Conservation (phyloP, 1,140 invertebrate genomes). For the Gonatopus flavifemur region DNA sequence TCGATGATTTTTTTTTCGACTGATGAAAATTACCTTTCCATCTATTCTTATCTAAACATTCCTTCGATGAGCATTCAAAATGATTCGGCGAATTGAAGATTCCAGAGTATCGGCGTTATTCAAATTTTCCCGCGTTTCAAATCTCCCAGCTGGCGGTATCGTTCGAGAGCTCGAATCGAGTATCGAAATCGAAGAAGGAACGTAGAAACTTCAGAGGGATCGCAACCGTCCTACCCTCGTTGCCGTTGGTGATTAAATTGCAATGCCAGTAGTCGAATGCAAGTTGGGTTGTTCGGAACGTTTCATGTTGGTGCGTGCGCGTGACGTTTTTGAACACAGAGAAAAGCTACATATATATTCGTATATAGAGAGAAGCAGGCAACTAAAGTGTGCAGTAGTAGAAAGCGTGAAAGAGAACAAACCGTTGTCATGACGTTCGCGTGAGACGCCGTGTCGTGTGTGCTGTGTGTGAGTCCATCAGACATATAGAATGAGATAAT, state of each 20-base stretch:
- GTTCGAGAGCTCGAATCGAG: too few relatives aligned
- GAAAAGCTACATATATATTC: slow-evolving; percentile 9
- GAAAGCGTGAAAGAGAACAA: slow-evolving; percentile 11
- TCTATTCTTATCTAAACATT: too few relatives aligned
- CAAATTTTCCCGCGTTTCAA: too few relatives aligned
- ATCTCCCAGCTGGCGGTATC: too few relatives aligned
- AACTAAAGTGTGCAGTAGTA: slow-evolving; percentile 13
- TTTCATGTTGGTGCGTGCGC: slow-evolving; percentile 32
- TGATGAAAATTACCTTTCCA: background rate
- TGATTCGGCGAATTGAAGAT: too few relatives aligned
- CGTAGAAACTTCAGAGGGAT: slow-evolving; percentile 24
- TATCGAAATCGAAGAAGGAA: too few relatives aligned
- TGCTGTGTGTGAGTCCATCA: slow-evolving; percentile 1
- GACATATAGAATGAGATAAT: slow-evolving; percentile 2
- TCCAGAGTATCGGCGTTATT: too few relatives aligned
- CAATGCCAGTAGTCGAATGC: slow-evolving; percentile 26
- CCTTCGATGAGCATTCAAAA: too few relatives aligned
- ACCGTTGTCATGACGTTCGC: slow-evolving; percentile 37
- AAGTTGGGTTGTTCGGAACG: slow-evolving; percentile 36
- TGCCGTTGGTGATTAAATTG: too few relatives aligned
- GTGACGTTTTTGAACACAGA: slow-evolving; percentile 19
- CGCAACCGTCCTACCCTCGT: slow-evolving; percentile 31
- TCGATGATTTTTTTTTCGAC: background rate
- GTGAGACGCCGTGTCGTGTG: slow-evolving; percentile 25
- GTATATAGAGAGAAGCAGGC: slow-evolving; percentile 1